Evolutionary conservation across 2,113 vertebrate species (phyloP), one percentile per base, ranked within the genome.

Genomic region (Fregata magnificens): DNA sequence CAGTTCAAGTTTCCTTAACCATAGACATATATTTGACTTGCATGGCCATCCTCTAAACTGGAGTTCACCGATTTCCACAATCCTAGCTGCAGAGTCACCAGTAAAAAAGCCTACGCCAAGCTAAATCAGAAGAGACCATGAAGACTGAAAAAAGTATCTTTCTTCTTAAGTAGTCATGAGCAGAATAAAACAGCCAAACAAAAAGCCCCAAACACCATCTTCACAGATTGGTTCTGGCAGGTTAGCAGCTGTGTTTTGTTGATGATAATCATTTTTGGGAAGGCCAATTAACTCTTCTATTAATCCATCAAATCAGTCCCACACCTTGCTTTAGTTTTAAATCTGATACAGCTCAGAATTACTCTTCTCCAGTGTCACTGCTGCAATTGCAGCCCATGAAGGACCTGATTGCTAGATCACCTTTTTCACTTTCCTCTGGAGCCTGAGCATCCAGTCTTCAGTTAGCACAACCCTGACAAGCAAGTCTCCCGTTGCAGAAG

Each of bases 251-350:
- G 72, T 66, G 40, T 91, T 86, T 86, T 90, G 42, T 90, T 93
- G 84, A 66, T 88, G 67, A 70, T 70, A 86, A 94, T 88, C n/a
- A 90, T 92, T 78, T 71, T n/a, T 5, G 95, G 82, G 52, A 97
- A 95, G 79, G 79, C 74, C 11, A 94, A 90, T 93, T 96, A 92
- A 80, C 85, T 96, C 77, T 65, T 66, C 92, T 81, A 83, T 96
- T 90, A 95, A 95, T 91, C 79, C 71, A 86, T 85, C 93, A 87
- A 55, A 65, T 19, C 74, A 58, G 70, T 45, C 71, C 32, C 59
- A 59, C 45, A 10, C 66, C 36, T 73, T 69, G 56, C 61, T 86
- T 79, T 38, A 71, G 42, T 47, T 78, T 82, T 59, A 22, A 40
- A 47, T 32, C 50, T 2, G 8, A 13, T 24, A 29, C 32, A 4